phyloP scores from a whole-genome alignment of 2,888 invertebrate species.

The Dasypolia templi region DNA sequence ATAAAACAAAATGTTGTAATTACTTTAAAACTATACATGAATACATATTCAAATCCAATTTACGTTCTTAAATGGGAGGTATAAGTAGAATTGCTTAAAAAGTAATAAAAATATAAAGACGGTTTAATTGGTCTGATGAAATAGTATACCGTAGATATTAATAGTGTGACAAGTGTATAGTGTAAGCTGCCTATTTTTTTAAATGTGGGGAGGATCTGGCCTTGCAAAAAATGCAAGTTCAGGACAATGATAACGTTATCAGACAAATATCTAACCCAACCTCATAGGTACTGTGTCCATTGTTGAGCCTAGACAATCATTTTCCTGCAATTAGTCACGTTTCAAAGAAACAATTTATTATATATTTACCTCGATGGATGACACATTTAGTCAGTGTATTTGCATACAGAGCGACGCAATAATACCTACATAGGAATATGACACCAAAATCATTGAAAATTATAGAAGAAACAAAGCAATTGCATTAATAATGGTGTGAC shows the following conservation, averaged over 20 bases:
- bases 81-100: neutral
- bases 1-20: neutral
- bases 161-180: too few species aligned
- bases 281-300: conserved; percentile 17
- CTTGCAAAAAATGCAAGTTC: conserved; percentile 1
- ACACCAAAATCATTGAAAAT: neutral
- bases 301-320: conserved; percentile 14
- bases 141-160: too few species aligned
- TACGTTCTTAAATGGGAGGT: neutral
- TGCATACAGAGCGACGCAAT: neutral
- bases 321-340: conserved; percentile 41
- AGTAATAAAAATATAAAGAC: neutral
- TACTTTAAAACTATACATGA: neutral
- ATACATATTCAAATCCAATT: neutral
- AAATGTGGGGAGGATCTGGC: too few species aligned
- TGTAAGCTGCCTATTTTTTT: too few species aligned
- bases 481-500: neutral
- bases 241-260: conserved; percentile 23
- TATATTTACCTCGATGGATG: conserved; percentile 8
- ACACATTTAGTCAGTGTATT: conserved; percentile 13
- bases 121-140: neutral
- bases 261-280: neutral
- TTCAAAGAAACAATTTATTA: conserved; percentile 24
- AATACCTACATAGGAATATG: neutral
- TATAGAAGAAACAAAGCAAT: neutral